Percentiles rank a stretch among this genome's conserved stretches.
phyloP scores from a whole-genome alignment of 2,797 vertebrate species.

The Tenualosa thibaudeaui region DNA sequence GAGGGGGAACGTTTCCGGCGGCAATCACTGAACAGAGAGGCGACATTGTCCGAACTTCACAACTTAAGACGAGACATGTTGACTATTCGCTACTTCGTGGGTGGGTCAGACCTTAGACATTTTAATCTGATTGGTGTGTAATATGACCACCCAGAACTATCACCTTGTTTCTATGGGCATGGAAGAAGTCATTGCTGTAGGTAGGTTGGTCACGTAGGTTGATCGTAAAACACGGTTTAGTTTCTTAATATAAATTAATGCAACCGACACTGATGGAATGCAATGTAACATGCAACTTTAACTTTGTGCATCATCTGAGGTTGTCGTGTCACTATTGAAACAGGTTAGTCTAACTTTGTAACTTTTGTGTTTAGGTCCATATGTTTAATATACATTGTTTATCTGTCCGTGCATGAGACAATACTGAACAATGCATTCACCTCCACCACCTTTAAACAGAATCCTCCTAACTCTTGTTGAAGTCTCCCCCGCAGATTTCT shows the following conservation, averaged over 20 bases:
- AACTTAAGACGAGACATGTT: not conserved
- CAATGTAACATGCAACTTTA: not conserved
- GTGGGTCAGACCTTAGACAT: conserved; percentile 5
- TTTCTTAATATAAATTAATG: not conserved
- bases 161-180: not conserved
- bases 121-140: conserved; percentile 22
- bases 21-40: not conserved
- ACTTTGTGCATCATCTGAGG: not conserved
- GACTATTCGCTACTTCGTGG: not conserved
- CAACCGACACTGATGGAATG: not conserved
- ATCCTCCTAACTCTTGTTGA: not conserved
- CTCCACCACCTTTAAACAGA: not conserved
- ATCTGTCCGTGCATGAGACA: not conserved
- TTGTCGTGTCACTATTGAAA: not conserved
- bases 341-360: not conserved
- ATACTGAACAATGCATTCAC: not conserved
- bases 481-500: not conserved
- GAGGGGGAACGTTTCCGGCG: not conserved
- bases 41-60: not conserved
- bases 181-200: not conserved
- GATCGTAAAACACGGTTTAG: not conserved
- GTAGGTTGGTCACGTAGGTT: not conserved
- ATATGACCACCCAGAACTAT: not conserved
- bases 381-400: not conserved
- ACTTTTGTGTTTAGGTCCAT: not conserved